Evolutionary conservation across 2,888 invertebrate species (phyloP).

Genomic region (Drosophila austrosaltans): DNA sequence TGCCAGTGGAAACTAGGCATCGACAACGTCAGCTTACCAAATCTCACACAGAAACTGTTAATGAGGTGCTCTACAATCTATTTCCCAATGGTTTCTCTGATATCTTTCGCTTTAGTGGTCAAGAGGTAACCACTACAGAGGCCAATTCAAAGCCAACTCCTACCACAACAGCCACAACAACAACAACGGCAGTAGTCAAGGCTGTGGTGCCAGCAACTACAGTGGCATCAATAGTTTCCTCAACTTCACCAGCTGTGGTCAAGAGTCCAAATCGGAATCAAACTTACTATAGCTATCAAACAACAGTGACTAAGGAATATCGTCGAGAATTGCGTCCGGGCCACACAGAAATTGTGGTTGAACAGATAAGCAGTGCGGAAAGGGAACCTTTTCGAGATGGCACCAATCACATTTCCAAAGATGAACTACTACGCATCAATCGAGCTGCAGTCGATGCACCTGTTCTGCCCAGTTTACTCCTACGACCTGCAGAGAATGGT

Average conservation of each 20-base stretch:
- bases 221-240: slow-evolving; percentile 12
- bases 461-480: slow-evolving; percentile 72
- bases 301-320: slow-evolving; percentile 73
- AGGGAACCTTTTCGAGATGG: slow-evolving; percentile 83
- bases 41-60: slow-evolving; percentile 69
- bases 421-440: slow-evolving; percentile 87
- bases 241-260: not conserved
- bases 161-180: slow-evolving; percentile 21
- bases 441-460: slow-evolving; percentile 82
- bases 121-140: slow-evolving; percentile 44
- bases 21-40: slow-evolving; percentile 34
- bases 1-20: slow-evolving; percentile 35
- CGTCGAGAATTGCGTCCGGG: slow-evolving; percentile 75
- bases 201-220: slow-evolving; percentile 42
- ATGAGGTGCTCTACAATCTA: slow-evolving; percentile 76
- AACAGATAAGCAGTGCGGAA: slow-evolving; percentile 59
- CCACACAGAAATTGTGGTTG: slow-evolving; percentile 79
- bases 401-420: slow-evolving; percentile 86
- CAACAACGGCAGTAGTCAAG: slow-evolving; percentile 42
- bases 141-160: slow-evolving; percentile 32
- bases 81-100: slow-evolving; percentile 81
- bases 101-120: slow-evolving; percentile 79
- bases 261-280: slow-evolving; percentile 63
- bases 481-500: slow-evolving; percentile 52
- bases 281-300: slow-evolving; percentile 69